Evolutionary conservation across 1,140 invertebrate genomes (phyloP), one percentile per base, ranked within the genome.

Genomic region (Drosophila cardini): DNA sequence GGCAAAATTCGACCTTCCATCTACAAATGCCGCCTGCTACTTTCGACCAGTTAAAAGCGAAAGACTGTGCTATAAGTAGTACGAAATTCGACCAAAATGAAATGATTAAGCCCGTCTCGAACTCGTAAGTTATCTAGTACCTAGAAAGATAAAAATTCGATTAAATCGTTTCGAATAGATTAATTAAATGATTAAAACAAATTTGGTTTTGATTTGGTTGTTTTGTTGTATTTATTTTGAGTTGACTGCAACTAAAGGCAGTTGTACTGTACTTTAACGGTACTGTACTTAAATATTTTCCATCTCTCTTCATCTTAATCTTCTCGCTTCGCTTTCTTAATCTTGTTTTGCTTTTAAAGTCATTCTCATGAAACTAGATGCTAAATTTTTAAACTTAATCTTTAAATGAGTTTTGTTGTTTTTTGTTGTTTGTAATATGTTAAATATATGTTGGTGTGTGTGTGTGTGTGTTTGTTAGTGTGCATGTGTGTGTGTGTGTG

Each of bases 141-240:
- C 21, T 34, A 34, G 32, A 6, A 9, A 34, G 30, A 4, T 32
- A 32, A 32, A 3, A 32, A 32, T 32, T 32, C 30, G 30, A 32
- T n/a, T n/a, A n/a, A n/a, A n/a, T n/a, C n/a, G n/a, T n/a, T n/a
- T n/a, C n/a, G n/a, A n/a, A n/a, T n/a, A n/a, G n/a, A n/a, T n/a
- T n/a, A n/a, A n/a, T n/a, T n/a, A 26, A 81, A 86, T 78, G 65
- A 85, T 82, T 85, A 45, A 86, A 85, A 85, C 82, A 85, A 83
- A 72, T 76, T 78, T 60, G 45, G 46, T 65, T 82, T 82, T 85
- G 38, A 76, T 85, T 86, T 85, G 70, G 63, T 84, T 84, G 40
- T 43, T 67, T 77, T 70, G 26, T 68, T 72, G 48, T 57, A 57
- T 70, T 69, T 73, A 73, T 74, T 70, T 74, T 70, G 55, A 70